These are phyloP conservation scores for Gobio gobio DNA, from an alignment of 2,113 vertebrate genomes.

Conservation along the genomic window DNA sequence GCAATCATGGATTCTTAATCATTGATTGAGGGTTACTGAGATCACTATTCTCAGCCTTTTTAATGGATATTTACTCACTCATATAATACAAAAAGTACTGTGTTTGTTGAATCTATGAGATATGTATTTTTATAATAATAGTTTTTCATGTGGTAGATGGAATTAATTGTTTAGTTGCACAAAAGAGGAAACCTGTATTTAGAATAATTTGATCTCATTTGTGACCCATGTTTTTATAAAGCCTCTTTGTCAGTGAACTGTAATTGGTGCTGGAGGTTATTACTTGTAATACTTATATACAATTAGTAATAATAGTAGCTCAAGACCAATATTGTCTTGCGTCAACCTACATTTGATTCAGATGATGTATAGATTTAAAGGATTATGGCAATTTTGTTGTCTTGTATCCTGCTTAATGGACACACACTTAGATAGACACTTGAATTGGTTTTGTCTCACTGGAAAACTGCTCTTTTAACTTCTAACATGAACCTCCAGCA, in stretches of 20 bases:
- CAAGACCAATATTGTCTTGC: neutral
- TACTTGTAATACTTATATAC: neutral
- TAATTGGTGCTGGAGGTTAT: neutral
- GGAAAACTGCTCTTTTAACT: neutral
- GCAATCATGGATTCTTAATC: neutral
- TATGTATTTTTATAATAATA: slow-evolving; percentile 46
- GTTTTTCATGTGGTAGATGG: slow-evolving; percentile 39
- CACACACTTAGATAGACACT: neutral
- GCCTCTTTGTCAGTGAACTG: neutral
- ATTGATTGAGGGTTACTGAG: neutral
- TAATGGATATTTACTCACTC: slow-evolving; percentile 5
- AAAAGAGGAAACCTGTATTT: neutral
- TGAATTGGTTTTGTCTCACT: neutral
- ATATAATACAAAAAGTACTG: slow-evolving; percentile 5
- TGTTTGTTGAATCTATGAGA: slow-evolving; percentile 29
- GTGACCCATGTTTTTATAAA: slow-evolving; percentile 22
- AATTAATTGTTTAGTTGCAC: slow-evolving; percentile 16
- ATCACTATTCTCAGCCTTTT: neutral
- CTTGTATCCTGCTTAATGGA: neutral
- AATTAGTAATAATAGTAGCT: neutral
- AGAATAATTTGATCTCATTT: neutral
- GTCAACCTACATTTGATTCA: neutral
- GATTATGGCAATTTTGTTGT: neutral
- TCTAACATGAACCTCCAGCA: slow-evolving; percentile 7
- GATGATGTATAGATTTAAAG: neutral